Evolutionary conservation across 2,888 invertebrate genomes (phyloP), one percentile per base, ranked within the genome.

Genomic region (Spodoptera exigua): DNA sequence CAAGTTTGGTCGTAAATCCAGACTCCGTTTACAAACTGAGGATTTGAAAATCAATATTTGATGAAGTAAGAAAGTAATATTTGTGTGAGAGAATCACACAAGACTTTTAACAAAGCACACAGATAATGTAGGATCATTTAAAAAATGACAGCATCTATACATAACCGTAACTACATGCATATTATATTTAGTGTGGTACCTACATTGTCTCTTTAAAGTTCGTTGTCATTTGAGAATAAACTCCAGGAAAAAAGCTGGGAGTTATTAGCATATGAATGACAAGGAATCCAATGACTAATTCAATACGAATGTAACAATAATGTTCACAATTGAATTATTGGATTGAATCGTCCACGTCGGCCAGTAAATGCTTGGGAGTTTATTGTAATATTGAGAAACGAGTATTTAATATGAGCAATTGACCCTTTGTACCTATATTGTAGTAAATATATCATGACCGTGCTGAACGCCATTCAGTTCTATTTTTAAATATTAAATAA

Each of bases 301-400:
- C 53, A 49, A 66, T 62, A 32, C 37, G 43, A 58, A 70, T 70
- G 61, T 61, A 56, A 59, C 51, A 52, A 48, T 45, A 57, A 62
- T 46, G 13, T 32, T 40, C 40, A 71, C 68, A 68, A 71, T 75
- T 68, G 76, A 68, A 61, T 76, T 72, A 71, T 62, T 62, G 43
- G 35, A 53, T 59, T 61, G 43, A 49, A 63, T 47, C 32, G 55
- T 62, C 44, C 35, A 49, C n/a, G 36, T 13, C 12, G 17, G 37
- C 12, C 47, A 32, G 16, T 48, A 57, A 41, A 5, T 3, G 46
- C 34, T 59, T 34, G 48, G 40, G 44, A 59, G 36, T 39, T 17
- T 46, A 68, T 62, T 62, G 70, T 58, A 55, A 43, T 16, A 32
- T 32, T 10, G 46, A 59, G 46, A 65, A 37, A 48, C 32, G 39